Base-by-base conservation (phyloP, 2,797 vertebrate genomes). In the Nannoperca australis region DNA sequence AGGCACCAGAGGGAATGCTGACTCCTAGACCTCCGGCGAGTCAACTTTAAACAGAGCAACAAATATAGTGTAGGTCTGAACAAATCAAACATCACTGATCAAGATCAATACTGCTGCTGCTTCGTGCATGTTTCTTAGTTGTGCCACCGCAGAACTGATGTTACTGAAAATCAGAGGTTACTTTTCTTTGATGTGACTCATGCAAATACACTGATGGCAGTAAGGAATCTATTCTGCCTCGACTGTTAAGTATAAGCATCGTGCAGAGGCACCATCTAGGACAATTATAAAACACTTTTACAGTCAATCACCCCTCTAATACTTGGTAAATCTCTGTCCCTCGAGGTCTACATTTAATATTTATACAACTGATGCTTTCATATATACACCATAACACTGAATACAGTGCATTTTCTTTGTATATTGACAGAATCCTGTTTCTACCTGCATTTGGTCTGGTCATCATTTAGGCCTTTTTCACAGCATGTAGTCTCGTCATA, bases 1-100 rank as follows among this genome's bases (percentile, higher is more conserved):
- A 88, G 78, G 82, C 38, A 78, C 61, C 45, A 14, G 30, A 42
- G 78, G 82, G 73, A 85, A 61, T 1, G 76, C 88, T 90, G 87
- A 89, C 73, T 87, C 71, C 32, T 12, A 50, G 71, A 72, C 27
- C 66, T 17, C 24, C 50, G 5, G 59, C 17, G 22, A 47, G 18
- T 70, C 72, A 63, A 15, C 75, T 82, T 55, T 68, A 82, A 85
- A 76, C 36, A 67, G 34, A 81, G 75, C 56, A 66, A 79, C 58
- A 83, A 82, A 84, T 65, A 53, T 6, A 36, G 27, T 45, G 51
- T 18, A 38, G 64, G 61, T 61, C 60, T n/a, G 58, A 70, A 78
- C 73, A 71, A 73, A 85, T 85, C 61, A 77, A 82, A 83, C 64
- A 30, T 34, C 65, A 75, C 14, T 63, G 69, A 79, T 76, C 15